A percentile compares a stretch with the other conserved stretches of the same genome.
Evolutionary conservation across 2,888 invertebrate genomes (phyloP).

Genomic region (Mesochorus sp.): DNA sequence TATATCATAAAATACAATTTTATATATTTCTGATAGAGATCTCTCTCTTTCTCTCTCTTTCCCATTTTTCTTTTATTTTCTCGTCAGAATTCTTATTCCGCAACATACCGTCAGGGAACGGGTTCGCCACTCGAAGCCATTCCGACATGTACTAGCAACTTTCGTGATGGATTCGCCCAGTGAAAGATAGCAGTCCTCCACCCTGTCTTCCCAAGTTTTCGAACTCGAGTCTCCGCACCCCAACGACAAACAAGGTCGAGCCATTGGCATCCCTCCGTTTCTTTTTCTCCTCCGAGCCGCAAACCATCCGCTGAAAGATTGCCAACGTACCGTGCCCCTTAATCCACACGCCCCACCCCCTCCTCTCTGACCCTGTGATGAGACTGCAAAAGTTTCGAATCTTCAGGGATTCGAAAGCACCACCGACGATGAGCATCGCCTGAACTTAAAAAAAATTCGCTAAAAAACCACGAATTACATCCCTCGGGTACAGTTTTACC

Average conservation of each 20-base stretch:
- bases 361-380: neutral
- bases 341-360: neutral
- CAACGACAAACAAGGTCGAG: neutral
- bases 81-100: conserved; percentile 54
- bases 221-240: conserved; percentile 11
- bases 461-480: conserved; percentile 35
- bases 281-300: neutral
- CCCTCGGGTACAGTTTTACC: conserved; percentile 47
- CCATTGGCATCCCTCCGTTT: neutral
- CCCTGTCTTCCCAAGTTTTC: conserved; percentile 35
- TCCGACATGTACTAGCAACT: conserved; percentile 43
- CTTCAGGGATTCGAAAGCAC: conserved; percentile 43
- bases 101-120: conserved; percentile 24
- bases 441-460: conserved; percentile 43
- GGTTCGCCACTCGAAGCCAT: conserved; percentile 31
- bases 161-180: conserved; percentile 49
- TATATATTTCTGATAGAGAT: no score
- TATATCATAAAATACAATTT: no score
- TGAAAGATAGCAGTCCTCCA: conserved; percentile 32
- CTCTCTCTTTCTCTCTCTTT: conserved; percentile 35
- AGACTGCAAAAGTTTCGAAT: conserved; percentile 41
- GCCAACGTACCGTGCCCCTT: neutral
- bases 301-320: neutral
- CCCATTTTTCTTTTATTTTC: conserved; percentile 4
- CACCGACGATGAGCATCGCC: neutral